Conservation (phyloP, 2,888 invertebrate genomes). For the Teinopalpus imperialis region DNA sequence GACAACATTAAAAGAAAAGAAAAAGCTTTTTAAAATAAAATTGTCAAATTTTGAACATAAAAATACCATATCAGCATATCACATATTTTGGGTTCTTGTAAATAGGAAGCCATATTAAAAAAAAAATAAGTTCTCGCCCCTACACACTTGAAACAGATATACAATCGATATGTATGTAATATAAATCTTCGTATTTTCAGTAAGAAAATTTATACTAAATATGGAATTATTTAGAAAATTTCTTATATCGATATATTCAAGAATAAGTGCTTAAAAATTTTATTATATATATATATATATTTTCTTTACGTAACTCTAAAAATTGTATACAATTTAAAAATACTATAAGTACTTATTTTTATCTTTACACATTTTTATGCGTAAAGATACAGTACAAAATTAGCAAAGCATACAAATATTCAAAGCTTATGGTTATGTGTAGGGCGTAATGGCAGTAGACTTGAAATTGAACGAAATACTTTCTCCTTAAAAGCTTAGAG, state of each 20-base stretch:
- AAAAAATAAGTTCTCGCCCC: not conserved
- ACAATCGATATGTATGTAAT: no score
- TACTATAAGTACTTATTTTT: no score
- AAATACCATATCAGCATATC: conserved; percentile 2
- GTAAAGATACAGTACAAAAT: conserved; percentile 10
- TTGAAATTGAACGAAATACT: conserved; percentile 20
- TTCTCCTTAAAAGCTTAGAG: conserved; percentile 18
- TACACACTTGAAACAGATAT: not conserved
- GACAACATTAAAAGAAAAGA: not conserved
- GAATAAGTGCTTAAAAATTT: no score
- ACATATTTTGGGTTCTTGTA: not conserved
- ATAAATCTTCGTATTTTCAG: no score
- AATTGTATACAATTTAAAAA: no score
- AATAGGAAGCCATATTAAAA: not conserved
- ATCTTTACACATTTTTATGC: conserved; percentile 9
- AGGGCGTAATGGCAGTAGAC: conserved; percentile 12
- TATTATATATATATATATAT: conserved; percentile 1
- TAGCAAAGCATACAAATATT: conserved; percentile 21
- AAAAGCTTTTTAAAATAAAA: no score
- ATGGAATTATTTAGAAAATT: no score
- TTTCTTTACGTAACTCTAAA: no score
- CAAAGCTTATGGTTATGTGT: conserved; percentile 23
- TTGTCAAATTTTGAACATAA: not conserved
- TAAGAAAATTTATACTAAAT: no score
- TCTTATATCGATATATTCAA: no score